These are phyloP conservation scores for Mamestra brassicae DNA, from an alignment of 2,888 invertebrate genomes.

Conservation along the genomic window DNA sequence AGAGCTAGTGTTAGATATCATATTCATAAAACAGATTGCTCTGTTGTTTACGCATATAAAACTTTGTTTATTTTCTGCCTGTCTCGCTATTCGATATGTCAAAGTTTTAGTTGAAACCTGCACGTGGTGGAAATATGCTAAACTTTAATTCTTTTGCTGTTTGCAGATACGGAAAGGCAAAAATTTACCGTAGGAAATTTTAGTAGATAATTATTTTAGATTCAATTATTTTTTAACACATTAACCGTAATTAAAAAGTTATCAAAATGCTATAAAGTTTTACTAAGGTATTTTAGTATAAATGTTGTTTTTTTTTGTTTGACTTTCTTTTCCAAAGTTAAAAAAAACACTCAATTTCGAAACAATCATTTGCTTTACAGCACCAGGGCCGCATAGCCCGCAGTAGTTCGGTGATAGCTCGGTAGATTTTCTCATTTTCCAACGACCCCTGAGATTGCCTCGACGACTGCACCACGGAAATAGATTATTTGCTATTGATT, in stretches of 20 bases:
- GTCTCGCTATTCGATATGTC: constrained; percentile 33
- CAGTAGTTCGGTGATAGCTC: constrained; percentile 68
- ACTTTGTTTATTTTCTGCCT: constrained; percentile 47
- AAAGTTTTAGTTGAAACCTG: constrained; percentile 45
- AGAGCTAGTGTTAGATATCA: constrained; percentile 7
- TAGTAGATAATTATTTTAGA: neutral
- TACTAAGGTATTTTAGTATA: no score
- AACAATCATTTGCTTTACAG: constrained; percentile 57
- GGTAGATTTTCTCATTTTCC: constrained; percentile 79
- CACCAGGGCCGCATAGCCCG: constrained; percentile 69
- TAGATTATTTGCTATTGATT: constrained; percentile 85
- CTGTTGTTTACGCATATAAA: constrained; percentile 53
- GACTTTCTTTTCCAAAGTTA: neutral
- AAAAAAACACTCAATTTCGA: constrained; percentile 30
- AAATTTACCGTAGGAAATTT: constrained; percentile 10
- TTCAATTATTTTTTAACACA: neutral
- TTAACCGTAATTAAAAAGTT: no score
- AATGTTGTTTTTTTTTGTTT: neutral
- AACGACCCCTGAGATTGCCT: constrained; percentile 77
- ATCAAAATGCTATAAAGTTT: no score
- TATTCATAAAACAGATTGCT: constrained; percentile 49
- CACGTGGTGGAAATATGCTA: constrained; percentile 31
- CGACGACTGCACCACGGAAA: constrained; percentile 80
- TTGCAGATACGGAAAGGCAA: neutral
- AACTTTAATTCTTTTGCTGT: constrained; percentile 39